A percentile compares a stretch with the other conserved stretches of the same genome.
phyloP scores from a whole-genome alignment of 2,797 vertebrate species.

The Heliangelus exortis region DNA sequence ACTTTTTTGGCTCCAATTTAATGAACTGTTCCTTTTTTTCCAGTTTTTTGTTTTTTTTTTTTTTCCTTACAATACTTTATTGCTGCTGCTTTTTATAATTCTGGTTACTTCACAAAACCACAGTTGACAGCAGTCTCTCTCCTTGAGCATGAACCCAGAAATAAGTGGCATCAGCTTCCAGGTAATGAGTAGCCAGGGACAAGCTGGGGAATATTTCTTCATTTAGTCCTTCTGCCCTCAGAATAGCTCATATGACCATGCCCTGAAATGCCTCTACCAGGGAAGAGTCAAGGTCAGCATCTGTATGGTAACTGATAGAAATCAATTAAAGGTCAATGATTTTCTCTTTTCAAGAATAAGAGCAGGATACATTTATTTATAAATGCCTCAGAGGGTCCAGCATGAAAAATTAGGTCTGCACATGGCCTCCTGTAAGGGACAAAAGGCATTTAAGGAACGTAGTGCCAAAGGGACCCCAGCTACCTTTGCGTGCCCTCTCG shows the following conservation, averaged over 20 bases:
- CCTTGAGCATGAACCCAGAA: background rate
- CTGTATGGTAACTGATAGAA: background rate
- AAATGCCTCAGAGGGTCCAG: background rate
- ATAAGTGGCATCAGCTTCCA: background rate
- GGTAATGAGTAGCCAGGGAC: background rate
- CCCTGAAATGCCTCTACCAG: background rate
- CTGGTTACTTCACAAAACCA: background rate
- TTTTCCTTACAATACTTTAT: background rate
- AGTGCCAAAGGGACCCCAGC: background rate
- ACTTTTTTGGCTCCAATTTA: background rate
- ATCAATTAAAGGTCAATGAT: background rate
- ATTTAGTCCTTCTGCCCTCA: background rate
- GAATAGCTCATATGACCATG: background rate
- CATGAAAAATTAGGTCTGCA: fast-evolving
- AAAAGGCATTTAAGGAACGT: background rate
- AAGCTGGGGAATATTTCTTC: background rate
- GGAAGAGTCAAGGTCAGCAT: background rate
- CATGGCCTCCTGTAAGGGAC: background rate
- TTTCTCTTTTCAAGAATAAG: background rate
- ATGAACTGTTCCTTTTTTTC: background rate
- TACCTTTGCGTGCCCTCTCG: background rate
- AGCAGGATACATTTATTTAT: background rate
- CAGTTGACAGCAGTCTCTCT: background rate
- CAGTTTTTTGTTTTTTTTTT: background rate
- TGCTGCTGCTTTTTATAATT: background rate